Percentiles rank a stretch among this genome's conserved stretches.
phyloP scores from a whole-genome alignment of 2,113 vertebrate genomes.

The Ceyx cyanopectus region DNA sequence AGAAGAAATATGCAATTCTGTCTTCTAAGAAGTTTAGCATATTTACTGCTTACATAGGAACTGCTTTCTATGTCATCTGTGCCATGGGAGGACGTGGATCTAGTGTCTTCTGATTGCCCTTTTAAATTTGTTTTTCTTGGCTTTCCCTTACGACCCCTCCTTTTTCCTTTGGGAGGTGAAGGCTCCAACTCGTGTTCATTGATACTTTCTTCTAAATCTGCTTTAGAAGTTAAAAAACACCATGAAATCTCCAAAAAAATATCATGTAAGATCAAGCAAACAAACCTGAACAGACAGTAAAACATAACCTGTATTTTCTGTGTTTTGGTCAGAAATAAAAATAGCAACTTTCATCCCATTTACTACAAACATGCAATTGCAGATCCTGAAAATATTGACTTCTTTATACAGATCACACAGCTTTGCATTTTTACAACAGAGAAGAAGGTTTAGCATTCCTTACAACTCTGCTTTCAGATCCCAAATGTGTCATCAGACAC shows the following conservation, averaged over 20 bases:
- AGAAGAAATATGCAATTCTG: constrained; percentile 51
- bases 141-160: constrained; percentile 90
- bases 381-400: neutral
- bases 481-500: neutral
- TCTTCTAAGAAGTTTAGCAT: constrained; percentile 59
- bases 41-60: constrained; percentile 88
- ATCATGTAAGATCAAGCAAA: neutral
- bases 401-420: neutral
- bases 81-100: constrained; percentile 94
- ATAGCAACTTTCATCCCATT: neutral
- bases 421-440: neutral
- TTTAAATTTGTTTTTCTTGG: constrained; percentile 86
- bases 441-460: neutral
- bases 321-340: constrained; percentile 1
- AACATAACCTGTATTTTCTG: neutral
- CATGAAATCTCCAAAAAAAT: neutral
- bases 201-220: constrained; percentile 89
- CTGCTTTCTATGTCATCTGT: constrained; percentile 94
- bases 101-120: constrained; percentile 90
- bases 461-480: neutral
- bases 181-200: constrained; percentile 91
- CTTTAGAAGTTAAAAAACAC: constrained; percentile 66
- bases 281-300: neutral
- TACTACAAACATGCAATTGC: neutral
- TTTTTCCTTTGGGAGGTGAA: constrained; percentile 89